Percentiles rank a stretch among this genome's conserved stretches.
These are phyloP conservation scores for Meta bourneti DNA, from an alignment of 2,888 invertebrate species.

Conservation along the genomic window DNA sequence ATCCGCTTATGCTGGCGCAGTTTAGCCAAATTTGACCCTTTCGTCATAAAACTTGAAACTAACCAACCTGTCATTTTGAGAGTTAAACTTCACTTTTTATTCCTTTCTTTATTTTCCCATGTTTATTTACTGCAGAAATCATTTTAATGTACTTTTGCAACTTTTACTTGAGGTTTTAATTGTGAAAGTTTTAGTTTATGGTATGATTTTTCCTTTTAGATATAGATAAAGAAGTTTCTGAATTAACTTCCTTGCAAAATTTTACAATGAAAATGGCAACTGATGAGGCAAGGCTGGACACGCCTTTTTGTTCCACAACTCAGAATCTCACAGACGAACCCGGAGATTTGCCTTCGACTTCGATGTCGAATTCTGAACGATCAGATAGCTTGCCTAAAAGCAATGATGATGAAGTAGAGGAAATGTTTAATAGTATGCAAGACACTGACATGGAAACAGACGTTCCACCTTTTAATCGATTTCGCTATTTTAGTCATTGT, in stretches of 20 bases:
- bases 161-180: too few relatives aligned
- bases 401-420: conserved; percentile 57
- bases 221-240: conserved; percentile 76
- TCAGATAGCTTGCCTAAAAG: conserved; percentile 34
- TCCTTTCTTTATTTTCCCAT: too few relatives aligned
- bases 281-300: conserved; percentile 46
- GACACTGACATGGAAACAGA: conserved; percentile 57
- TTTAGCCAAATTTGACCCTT: too few relatives aligned
- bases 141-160: too few relatives aligned
- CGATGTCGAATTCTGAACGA: background rate
- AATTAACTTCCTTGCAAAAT: conserved; percentile 51
- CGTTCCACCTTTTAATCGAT: conserved; percentile 82
- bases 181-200: too few relatives aligned
- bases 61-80: too few relatives aligned
- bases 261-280: background rate
- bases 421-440: conserved; percentile 54
- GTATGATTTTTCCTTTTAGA: conserved; percentile 28
- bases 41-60: too few relatives aligned
- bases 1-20: too few relatives aligned
- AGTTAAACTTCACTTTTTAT: too few relatives aligned
- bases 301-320: conserved; percentile 69
- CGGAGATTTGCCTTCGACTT: background rate
- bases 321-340: conserved; percentile 74
- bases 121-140: too few relatives aligned
- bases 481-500: conserved; percentile 86